A percentile compares a stretch with the other conserved stretches of the same genome.
These are phyloP conservation scores for Copidosoma aretas DNA, from an alignment of 2,888 invertebrate species.

Conservation along the genomic window DNA sequence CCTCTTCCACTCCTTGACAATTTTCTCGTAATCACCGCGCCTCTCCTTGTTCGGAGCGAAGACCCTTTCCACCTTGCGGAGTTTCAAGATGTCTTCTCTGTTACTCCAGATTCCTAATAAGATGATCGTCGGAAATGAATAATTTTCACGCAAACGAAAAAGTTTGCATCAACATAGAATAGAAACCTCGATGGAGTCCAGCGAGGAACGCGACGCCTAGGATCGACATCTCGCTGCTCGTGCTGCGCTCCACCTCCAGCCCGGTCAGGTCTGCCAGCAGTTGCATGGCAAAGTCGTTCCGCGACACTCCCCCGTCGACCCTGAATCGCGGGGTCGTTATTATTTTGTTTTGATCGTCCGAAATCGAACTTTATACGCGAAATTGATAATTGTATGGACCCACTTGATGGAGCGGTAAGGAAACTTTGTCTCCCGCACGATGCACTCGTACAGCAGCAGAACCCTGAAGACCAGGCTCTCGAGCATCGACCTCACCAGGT, in stretches of 20 bases:
- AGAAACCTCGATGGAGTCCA: constrained; percentile 76
- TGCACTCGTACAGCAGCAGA: constrained; percentile 76
- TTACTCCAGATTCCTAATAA: constrained; percentile 78
- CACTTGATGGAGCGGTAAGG: constrained; percentile 70
- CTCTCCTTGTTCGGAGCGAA: constrained; percentile 66
- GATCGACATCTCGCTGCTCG: constrained; percentile 80
- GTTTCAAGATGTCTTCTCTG: constrained; percentile 69
- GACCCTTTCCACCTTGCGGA: constrained; percentile 68
- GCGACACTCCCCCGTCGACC: constrained; percentile 95
- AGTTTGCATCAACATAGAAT: neutral
- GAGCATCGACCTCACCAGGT: constrained; percentile 81
- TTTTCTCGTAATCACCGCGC: constrained; percentile 52
- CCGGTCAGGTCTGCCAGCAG: constrained; percentile 83
- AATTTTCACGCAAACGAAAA: neutral
- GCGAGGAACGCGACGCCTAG: constrained; percentile 87
- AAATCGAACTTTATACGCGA: neutral
- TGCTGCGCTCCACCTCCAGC: constrained; percentile 76
- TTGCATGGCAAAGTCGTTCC: constrained; percentile 90
- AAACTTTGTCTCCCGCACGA: constrained; percentile 74
- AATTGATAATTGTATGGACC: constrained; percentile 38
- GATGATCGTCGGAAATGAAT: no score
- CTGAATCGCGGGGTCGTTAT: no score
- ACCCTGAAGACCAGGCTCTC: constrained; percentile 87
- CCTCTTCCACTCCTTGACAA: constrained; percentile 65
- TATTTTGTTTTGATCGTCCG: neutral